Conservation (phyloP, 2,797 vertebrate species). For the Megaceryle alcyon region DNA sequence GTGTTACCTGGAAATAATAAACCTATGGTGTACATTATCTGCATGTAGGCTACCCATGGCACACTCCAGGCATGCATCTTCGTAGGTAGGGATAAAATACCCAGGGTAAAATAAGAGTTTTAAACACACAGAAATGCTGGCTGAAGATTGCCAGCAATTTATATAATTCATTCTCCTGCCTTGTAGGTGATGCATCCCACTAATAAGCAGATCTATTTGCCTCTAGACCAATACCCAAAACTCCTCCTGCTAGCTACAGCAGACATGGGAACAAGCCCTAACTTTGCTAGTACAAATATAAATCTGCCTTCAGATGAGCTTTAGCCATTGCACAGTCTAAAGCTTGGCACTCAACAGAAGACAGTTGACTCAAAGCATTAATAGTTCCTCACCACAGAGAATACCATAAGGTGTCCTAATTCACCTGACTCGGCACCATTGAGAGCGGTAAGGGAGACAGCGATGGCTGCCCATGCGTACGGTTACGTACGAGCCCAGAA, state of each 20-base stretch:
- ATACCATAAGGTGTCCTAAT: neutral
- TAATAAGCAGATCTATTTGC: constrained; percentile 25
- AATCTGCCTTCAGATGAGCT: constrained; percentile 65
- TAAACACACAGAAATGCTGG: neutral
- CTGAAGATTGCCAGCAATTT: constrained; percentile 5
- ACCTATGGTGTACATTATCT: neutral
- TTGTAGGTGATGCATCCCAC: neutral
- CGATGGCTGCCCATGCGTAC: neutral
- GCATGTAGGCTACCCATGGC: neutral
- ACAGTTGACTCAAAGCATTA: constrained; percentile 55
- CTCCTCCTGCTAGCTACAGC: neutral
- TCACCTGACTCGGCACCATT: neutral
- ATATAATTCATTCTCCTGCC: constrained; percentile 22
- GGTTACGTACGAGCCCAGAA: neutral
- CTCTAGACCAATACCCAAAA: neutral
- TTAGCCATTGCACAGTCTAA: neutral
- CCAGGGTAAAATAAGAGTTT: neutral
- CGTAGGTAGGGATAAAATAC: neutral
- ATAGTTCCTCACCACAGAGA: constrained; percentile 46
- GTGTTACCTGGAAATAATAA: constrained; percentile 32
- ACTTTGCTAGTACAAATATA: constrained; percentile 33
- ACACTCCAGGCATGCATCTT: neutral
- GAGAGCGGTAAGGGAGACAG: neutral
- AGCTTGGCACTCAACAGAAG: constrained; percentile 31
- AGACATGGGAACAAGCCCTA: neutral